Evolutionary conservation across 1,140 invertebrate genomes (phyloP).

Genomic region (Micrasema minimum): DNA sequence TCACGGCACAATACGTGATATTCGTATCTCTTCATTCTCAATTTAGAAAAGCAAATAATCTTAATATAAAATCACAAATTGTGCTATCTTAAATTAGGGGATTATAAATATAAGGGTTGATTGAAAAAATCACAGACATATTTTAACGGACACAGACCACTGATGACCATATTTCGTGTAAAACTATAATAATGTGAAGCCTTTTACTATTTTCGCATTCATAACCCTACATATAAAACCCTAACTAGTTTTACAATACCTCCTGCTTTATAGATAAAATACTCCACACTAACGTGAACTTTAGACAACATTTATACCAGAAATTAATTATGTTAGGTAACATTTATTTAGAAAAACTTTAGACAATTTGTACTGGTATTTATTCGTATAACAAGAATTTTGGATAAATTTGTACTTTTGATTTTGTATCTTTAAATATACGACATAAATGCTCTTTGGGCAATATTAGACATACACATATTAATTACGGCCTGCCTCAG

Average conservation of each 20-base stretch:
- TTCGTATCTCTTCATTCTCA: conserved; percentile 28
- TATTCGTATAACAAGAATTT: conserved; percentile 62
- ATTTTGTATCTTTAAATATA: conserved; percentile 56
- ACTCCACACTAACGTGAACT: conserved; percentile 44
- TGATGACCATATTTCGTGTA: conserved; percentile 58
- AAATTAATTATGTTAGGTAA: conserved; percentile 67
- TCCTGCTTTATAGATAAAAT: conserved; percentile 39
- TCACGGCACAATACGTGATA: conserved; percentile 38
- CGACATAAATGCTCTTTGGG: conserved; percentile 52
- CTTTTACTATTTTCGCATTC: conserved; percentile 53
- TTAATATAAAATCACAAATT: conserved; percentile 69
- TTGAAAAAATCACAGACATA: conserved; percentile 71
- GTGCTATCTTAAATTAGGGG: conserved; percentile 69
- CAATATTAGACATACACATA: conserved; percentile 52
- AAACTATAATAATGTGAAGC: conserved; percentile 60
- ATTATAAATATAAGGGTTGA: conserved; percentile 69
- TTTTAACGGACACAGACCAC: conserved; percentile 68
- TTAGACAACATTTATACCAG: conserved; percentile 56
- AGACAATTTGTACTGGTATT: conserved; percentile 66
- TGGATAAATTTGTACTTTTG: conserved; percentile 66
- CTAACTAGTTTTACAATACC: conserved; percentile 67
- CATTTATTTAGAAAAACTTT: conserved; percentile 62
- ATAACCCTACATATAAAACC: conserved; percentile 68
- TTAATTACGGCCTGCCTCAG: conserved; percentile 47
- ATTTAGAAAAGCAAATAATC: conserved; percentile 54